Evolutionary conservation across 2,888 invertebrate genomes (phyloP).

Genomic region (Zaprionus lineosus): DNA sequence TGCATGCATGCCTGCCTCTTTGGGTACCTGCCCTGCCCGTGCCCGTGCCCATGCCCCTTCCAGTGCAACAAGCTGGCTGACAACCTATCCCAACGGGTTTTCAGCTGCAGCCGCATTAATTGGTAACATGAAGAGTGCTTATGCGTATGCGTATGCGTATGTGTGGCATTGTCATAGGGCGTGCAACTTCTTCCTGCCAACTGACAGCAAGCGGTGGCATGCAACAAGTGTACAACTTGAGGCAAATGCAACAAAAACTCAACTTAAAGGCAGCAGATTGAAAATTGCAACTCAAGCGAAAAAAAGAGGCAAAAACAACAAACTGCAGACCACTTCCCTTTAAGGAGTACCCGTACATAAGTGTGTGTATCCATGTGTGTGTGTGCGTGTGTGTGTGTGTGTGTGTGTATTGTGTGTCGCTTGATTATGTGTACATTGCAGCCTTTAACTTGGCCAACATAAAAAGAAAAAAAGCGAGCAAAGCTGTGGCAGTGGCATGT

Average conservation of each 20-base stretch:
- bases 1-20: not conserved
- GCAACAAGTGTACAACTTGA: slow-evolving; percentile 72
- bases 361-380: not conserved
- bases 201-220: slow-evolving; percentile 27
- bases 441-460: slow-evolving; percentile 59
- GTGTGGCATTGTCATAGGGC: slow-evolving; percentile 42
- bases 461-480: slow-evolving; percentile 35
- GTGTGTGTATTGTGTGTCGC: slow-evolving; percentile 30
- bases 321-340: slow-evolving; percentile 31
- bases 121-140: slow-evolving; percentile 17
- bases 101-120: slow-evolving; percentile 43
- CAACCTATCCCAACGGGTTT: slow-evolving; percentile 77
- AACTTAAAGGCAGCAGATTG: slow-evolving; percentile 32
- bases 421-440: slow-evolving; percentile 40
- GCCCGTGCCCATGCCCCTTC: not conserved
- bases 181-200: slow-evolving; percentile 48
- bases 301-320: slow-evolving; percentile 13
- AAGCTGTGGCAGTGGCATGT: slow-evolving; percentile 46
- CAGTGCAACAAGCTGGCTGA: slow-evolving; percentile 28
- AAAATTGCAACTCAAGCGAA: slow-evolving; percentile 36
- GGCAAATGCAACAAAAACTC: slow-evolving; percentile 15
- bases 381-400: slow-evolving; percentile 17
- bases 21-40: not conserved
- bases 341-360: not conserved
- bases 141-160: slow-evolving; percentile 20